These are phyloP conservation scores for Gymnothorax javanicus DNA, from an alignment of 2,797 vertebrate genomes.

Conservation along the genomic window DNA sequence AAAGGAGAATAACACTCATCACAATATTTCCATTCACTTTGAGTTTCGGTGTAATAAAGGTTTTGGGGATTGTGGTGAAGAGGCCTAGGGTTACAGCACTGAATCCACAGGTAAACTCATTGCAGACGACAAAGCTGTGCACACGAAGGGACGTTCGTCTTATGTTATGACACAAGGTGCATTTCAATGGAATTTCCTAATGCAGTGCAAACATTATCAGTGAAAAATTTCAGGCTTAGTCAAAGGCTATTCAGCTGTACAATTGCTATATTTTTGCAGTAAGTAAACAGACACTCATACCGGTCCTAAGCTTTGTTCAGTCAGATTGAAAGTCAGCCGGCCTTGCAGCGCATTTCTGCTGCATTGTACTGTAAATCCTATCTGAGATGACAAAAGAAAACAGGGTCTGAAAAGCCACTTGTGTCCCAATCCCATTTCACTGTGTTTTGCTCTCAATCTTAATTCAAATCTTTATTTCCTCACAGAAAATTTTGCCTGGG, in stretches of 20 bases:
- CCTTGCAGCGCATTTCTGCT: background rate
- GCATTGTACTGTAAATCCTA: background rate
- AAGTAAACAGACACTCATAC: background rate
- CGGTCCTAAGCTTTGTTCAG: background rate
- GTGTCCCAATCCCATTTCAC: slow-evolving; percentile 8
- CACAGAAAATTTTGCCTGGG: background rate
- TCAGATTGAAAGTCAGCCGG: background rate
- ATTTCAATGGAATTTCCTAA: background rate
- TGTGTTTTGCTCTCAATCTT: slow-evolving; percentile 26
- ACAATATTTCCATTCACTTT: too few relatives aligned
- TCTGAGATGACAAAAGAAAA: slow-evolving; percentile 7
- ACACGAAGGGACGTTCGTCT: background rate
- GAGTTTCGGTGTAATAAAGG: too few relatives aligned
- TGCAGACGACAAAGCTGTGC: too few relatives aligned
- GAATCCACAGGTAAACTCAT: too few relatives aligned
- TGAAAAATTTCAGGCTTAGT: background rate
- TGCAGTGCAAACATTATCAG: background rate
- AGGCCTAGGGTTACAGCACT: too few relatives aligned
- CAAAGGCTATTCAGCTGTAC: background rate
- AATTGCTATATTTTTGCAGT: background rate
- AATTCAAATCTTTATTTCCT: slow-evolving; percentile 30
- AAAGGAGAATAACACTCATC: too few relatives aligned
- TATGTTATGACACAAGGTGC: background rate
- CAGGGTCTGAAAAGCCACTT: background rate
- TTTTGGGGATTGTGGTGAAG: too few relatives aligned